These are phyloP conservation scores for Cosmopolites sordidus DNA, from an alignment of 2,888 invertebrate species.

Conservation along the genomic window DNA sequence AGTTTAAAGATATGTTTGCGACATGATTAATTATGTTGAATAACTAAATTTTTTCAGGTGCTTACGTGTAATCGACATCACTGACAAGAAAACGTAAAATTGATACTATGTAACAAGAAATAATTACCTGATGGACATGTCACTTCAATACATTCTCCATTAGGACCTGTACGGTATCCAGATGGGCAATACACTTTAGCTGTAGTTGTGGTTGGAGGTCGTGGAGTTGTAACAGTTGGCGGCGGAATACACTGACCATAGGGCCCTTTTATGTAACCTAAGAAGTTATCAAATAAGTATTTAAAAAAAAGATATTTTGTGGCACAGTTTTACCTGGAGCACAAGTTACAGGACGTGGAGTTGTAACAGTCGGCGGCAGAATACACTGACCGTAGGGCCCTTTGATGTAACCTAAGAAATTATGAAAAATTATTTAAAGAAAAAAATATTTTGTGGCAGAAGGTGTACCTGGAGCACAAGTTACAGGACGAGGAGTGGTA, in stretches of 20 bases:
- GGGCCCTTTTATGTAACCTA: background rate
- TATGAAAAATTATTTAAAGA: too few species aligned
- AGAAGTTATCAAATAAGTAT: too few species aligned
- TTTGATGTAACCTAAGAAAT: background rate
- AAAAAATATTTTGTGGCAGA: too few species aligned
- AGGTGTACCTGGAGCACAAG: constrained; percentile 2
- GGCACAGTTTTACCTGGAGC: background rate
- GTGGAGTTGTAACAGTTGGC: background rate
- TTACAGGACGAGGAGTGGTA: background rate
- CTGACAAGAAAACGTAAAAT: too few species aligned
- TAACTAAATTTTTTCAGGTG: too few species aligned
- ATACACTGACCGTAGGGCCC: constrained; percentile 12
- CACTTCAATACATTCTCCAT: constrained; percentile 12
- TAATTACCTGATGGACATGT: background rate
- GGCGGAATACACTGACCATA: constrained; percentile 10
- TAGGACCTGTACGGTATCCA: constrained; percentile 6
- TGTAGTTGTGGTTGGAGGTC: background rate
- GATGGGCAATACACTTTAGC: background rate
- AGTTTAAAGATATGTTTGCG: too few species aligned
- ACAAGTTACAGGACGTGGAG: background rate
- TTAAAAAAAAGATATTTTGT: too few species aligned
- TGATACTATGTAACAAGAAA: too few species aligned
- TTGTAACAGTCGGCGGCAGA: background rate
- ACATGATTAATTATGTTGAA: too few species aligned
- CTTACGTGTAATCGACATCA: too few species aligned